Evolutionary conservation across 2,113 vertebrate genomes (phyloP).

Genomic region (Chloropsis hardwickii): DNA sequence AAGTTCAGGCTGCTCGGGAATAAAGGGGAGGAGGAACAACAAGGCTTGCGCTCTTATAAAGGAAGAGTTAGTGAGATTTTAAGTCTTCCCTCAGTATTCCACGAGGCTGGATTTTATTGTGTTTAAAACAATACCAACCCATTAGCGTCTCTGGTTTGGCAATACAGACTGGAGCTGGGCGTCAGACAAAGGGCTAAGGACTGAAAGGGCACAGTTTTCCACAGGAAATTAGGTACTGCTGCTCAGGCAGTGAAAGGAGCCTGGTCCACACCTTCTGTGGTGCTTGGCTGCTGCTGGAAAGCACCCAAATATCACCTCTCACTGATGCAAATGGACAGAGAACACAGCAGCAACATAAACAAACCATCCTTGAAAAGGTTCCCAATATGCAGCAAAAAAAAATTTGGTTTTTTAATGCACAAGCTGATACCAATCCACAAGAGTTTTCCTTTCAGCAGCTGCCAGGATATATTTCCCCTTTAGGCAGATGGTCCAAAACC

Average conservation of each 20-base stretch:
- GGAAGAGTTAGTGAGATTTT: not conserved
- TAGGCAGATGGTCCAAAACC: slow-evolving; percentile 26
- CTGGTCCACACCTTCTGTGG: fast-evolving
- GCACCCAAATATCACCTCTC: not conserved
- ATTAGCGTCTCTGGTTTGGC: not conserved
- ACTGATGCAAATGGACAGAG: not conserved
- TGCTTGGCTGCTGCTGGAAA: not conserved
- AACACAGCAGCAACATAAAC: not conserved
- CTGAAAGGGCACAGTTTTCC: not conserved
- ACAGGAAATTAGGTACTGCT: not conserved
- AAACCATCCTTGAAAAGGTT: not conserved
- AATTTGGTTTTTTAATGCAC: not conserved
- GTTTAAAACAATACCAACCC: not conserved
- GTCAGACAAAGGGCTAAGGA: not conserved
- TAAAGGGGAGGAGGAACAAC: not conserved
- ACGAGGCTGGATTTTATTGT: not conserved
- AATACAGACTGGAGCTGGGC: not conserved
- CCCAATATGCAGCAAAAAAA: not conserved
- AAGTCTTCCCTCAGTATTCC: not conserved
- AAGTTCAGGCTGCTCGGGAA: not conserved
- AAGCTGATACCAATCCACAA: not conserved
- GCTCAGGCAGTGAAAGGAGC: not conserved
- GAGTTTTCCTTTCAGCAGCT: slow-evolving; percentile 14
- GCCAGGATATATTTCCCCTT: slow-evolving; percentile 44
- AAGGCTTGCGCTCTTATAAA: not conserved